These are phyloP conservation scores for Manis pentadactyla DNA, from an alignment of 2,797 vertebrate species.

Conservation along the genomic window DNA sequence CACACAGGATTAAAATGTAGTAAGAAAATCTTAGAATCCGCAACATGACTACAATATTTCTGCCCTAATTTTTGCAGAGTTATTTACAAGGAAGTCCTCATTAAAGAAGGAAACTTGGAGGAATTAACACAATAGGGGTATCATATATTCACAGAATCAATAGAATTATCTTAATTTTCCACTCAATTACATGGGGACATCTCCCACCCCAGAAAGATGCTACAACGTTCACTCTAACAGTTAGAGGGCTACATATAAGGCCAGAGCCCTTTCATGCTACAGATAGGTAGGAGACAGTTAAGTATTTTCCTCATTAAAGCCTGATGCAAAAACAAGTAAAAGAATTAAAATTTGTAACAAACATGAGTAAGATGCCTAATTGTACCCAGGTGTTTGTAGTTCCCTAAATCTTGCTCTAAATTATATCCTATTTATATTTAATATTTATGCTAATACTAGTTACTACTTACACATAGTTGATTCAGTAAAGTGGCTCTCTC, in stretches of 20 bases:
- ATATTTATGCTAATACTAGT: constrained; percentile 74
- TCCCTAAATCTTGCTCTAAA: constrained; percentile 65
- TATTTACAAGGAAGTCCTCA: not conserved
- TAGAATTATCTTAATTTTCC: constrained; percentile 8
- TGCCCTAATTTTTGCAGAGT: constrained; percentile 1
- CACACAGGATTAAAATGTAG: not conserved
- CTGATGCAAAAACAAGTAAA: constrained; percentile 58
- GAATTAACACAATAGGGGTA: not conserved
- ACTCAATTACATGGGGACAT: not conserved
- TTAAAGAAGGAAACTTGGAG: constrained; percentile 26
- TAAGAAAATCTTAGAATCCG: not conserved
- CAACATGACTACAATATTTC: not conserved
- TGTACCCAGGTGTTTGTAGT: constrained; percentile 68
- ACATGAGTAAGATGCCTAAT: constrained; percentile 63
- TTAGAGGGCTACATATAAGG: not conserved
- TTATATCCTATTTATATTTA: constrained; percentile 73
- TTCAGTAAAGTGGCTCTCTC: constrained; percentile 62
- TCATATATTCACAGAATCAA: not conserved
- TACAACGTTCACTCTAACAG: not conserved
- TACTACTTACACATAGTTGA: constrained; percentile 55
- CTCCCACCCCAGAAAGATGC: constrained; percentile 2
- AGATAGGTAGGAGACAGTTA: constrained; percentile 27
- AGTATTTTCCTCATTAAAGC: constrained; percentile 52
- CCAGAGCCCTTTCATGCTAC: not conserved
- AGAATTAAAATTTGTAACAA: constrained; percentile 60